Conservation (phyloP, 1,140 invertebrate species). For the Lysiphlebus fabarum region DNA sequence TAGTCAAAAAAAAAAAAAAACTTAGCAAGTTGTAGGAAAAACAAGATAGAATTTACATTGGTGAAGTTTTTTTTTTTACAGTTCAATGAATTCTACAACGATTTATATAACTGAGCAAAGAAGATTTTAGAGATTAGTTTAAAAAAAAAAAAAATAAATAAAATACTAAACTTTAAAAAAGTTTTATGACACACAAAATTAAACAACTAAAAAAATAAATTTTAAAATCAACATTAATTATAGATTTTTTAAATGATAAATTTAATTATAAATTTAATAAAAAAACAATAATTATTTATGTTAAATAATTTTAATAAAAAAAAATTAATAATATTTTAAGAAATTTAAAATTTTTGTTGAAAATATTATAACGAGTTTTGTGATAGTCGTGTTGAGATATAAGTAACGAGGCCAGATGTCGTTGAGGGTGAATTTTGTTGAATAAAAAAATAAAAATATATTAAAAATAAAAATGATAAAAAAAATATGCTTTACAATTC, state of each 20-base stretch:
- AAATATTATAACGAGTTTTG: constrained; percentile 12
- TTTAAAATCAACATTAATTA: too few species aligned
- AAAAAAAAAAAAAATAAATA: too few species aligned
- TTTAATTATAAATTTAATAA: too few species aligned
- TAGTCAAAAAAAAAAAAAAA: constrained; percentile 8
- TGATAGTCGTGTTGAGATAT: constrained; percentile 29
- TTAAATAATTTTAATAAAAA: not conserved
- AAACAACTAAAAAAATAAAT: too few species aligned
- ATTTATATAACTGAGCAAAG: constrained; percentile 6
- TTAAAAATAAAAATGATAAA: constrained; percentile 43
- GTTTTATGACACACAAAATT: too few species aligned
- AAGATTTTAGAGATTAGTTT: not conserved
- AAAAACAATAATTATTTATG: too few species aligned
- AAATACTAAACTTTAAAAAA: too few species aligned
- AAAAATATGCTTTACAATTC: constrained; percentile 5
- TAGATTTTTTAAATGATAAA: too few species aligned
- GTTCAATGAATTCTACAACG: constrained; percentile 1
- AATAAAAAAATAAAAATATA: constrained; percentile 10
- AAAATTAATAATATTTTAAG: not conserved
- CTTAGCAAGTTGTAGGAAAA: not conserved
- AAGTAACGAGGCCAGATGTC: constrained; percentile 48
- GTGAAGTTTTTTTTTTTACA: constrained; percentile 4
- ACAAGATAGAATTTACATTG: constrained; percentile 4
- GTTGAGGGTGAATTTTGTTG: constrained; percentile 30
- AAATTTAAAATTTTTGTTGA: not conserved